Conservation (phyloP, 64 coral and sea anemone species). For the Anthopleura sola region DNA sequence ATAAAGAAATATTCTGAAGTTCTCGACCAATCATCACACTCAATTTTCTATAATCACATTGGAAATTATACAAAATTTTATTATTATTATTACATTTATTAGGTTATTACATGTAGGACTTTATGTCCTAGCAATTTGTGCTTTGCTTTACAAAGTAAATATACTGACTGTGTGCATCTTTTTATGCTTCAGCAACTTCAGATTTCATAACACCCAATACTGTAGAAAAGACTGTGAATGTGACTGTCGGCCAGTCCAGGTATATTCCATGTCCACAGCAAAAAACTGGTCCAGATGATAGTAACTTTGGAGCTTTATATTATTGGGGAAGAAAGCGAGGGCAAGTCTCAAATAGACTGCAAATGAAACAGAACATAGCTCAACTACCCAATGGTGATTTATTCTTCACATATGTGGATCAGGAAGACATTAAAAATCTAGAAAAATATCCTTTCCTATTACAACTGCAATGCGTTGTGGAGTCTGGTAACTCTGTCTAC, state of each 20-base stretch:
- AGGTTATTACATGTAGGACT: no score
- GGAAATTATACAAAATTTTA: no score
- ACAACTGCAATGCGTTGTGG: slow-evolving; percentile 19
- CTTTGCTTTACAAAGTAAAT: no score
- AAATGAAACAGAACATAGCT: neutral
- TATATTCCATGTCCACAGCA: neutral
- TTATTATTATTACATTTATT: no score
- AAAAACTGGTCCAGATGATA: neutral
- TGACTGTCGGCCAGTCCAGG: neutral
- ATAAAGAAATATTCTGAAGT: no score
- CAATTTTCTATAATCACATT: no score
- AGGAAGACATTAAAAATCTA: neutral
- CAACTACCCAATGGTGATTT: slow-evolving; percentile 22
- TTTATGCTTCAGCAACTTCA: neutral
- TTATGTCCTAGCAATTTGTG: no score
- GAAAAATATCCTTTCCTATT: neutral
- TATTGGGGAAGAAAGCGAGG: neutral
- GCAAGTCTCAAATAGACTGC: neutral
- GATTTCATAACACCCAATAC: neutral
- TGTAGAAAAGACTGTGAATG: neutral
- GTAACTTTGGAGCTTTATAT: neutral
- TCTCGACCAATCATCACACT: no score
- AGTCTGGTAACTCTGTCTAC: slow-evolving; percentile 9
- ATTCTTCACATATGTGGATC: slow-evolving; percentile 12
- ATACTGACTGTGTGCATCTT: neutral